phyloP scores from a whole-genome alignment of 2,797 vertebrate species.

The Lagodon rhomboides region DNA sequence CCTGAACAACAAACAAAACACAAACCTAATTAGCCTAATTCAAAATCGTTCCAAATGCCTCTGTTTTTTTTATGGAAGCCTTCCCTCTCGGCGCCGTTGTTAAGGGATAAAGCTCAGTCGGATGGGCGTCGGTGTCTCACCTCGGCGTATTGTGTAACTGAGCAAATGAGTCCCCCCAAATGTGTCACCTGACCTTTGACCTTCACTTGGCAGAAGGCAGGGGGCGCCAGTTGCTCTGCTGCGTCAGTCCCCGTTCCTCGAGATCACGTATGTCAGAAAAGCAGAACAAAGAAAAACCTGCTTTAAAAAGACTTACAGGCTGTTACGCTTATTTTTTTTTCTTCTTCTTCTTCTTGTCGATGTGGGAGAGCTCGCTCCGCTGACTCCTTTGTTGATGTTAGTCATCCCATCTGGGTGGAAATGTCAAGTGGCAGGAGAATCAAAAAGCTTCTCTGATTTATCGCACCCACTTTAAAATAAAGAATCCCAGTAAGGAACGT shows the following conservation, averaged over 20 bases:
- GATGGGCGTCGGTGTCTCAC: constrained; percentile 42
- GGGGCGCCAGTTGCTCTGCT: constrained; percentile 7
- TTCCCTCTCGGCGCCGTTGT: constrained; percentile 56
- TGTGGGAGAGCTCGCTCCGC: constrained; percentile 31
- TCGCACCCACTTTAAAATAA: constrained; percentile 22
- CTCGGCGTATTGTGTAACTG: neutral
- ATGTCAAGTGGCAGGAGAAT: constrained; percentile 47
- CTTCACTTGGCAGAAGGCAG: constrained; percentile 37
- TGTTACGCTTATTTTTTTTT: constrained; percentile 3
- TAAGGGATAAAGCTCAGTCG: constrained; percentile 67
- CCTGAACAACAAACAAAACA: constrained; percentile 85
- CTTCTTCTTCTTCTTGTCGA: neutral
- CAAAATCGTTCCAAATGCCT: constrained; percentile 82
- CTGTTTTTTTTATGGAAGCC: constrained; percentile 76
- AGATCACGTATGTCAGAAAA: constrained; percentile 14
- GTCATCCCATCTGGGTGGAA: constrained; percentile 55
- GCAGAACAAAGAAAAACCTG: constrained; percentile 34
- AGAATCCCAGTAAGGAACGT: neutral
- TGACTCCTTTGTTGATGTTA: constrained; percentile 49
- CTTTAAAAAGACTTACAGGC: constrained; percentile 18
- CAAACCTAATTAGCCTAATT: constrained; percentile 86
- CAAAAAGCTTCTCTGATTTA: constrained; percentile 30
- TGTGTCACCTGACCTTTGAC: constrained; percentile 63
- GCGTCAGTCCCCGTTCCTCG: constrained; percentile 16
- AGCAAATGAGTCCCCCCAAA: constrained; percentile 20